Base-by-base conservation (phyloP, 2,888 invertebrate genomes). In the Peribatodes rhomboidaria region DNA sequence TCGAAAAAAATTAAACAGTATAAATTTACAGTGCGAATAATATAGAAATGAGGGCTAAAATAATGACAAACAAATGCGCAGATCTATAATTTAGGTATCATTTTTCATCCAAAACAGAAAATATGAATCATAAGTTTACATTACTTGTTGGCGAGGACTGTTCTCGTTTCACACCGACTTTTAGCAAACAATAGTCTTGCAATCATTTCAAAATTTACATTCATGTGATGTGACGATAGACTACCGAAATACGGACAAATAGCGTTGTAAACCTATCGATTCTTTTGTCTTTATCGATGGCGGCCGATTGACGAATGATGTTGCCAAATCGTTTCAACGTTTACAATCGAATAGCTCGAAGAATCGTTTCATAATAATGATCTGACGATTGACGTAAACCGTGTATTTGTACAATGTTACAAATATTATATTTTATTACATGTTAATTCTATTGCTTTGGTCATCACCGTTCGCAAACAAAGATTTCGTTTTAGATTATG, bases 351-450 rank as follows among this genome's bases (percentile, higher is more conserved):
- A 60, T 60, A 41, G 33, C 42, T 39, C 18, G n/a, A 31, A 44
- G 44, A 56, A 57, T 56, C 27, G 52, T 42, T 57, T 63, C 16
- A 37, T n/a, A 52, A 31, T 35, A 77, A 74, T 67, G 68, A 77
- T 72, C 64, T 68, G 75, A 50, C 69, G 75, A 78, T 52, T 78
- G 80, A 80, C 73, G 69, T 54, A 65, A 64, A 58, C 68, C 78
- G 66, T 42, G 46, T 64, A 75, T 69, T 70, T 74, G 70, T 72
- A 44, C 62, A 57, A 54, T 72, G 72, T 62, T 67, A 65, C 65
- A 68, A 72, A 77, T 73, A 72, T 71, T 69, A 54, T 68, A 61
- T 75, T 79, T 78, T 79, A 78, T 78, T 72, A 67, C 68, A 70
- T 75, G 78, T 74, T 75, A 77, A 76, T 79, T 78, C 68, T 61